Evolutionary conservation across 2,113 vertebrate species (phyloP), one percentile per base, ranked within the genome.

Genomic region (Pseudopodoces humilis): DNA sequence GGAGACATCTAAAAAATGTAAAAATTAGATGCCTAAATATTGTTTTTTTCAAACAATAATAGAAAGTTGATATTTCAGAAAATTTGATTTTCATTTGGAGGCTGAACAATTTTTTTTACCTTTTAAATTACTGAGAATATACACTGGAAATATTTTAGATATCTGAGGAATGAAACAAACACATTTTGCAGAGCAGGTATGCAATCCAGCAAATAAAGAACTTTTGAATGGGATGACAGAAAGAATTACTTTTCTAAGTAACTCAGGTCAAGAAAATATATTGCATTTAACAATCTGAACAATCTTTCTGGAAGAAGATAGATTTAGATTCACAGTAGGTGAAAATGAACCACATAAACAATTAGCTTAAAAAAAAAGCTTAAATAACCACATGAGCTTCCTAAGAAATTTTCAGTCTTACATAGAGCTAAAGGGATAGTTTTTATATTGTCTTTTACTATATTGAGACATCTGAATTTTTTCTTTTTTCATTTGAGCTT

Each of bases 41-140:
- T 68, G 22, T 3, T 24, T 59, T 76, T 86, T 93, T 68, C 19
- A 35, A 68, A 50, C 10, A 67, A 10, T 35, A 68, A 50, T 37
- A 31, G 0, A 19, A 18, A 5, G 3, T 13, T 70, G 30, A 33
- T 60, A 59, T 64, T 86, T 71, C 52, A 63, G 18, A 88, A 83
- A 83, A 44, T 11, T 52, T 75, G 8, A 33, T 43, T 76, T 76
- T 71, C 5, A 23, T 56, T 52, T 72, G 21, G 28, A 80, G 11
- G 5, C 1, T 30, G 6, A 52, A 23, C 1, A 37, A 46, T 10
- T 0, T 69, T 10, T 69, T 56, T 39, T 58, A 22, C 4, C 3
- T 7, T 86, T 74, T 1, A 62, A 88, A 41, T 81, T 53, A 58
- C 15, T 39, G 15, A 55, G 31, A 71, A 55, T 55, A 81, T 9